Base-by-base conservation (phyloP, 2,113 vertebrate species). In the Ceuthmochares aereus region DNA sequence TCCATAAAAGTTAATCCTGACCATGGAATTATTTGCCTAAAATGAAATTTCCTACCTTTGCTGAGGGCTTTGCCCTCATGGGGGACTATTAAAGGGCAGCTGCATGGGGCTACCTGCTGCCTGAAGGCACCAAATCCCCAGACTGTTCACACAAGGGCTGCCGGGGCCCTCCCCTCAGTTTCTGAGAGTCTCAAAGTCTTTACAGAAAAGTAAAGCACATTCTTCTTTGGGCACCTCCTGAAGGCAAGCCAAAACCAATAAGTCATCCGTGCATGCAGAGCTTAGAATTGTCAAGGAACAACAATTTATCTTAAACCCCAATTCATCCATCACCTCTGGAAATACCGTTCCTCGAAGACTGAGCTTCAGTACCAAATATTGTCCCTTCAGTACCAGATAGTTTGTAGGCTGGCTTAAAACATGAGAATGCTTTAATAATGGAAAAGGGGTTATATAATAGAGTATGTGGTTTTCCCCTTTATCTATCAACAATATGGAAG, bases 1-100 rank as follows among this genome's bases (percentile, higher is more conserved):
- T 95, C 95, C 73, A 78, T 96, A 95, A 97, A 95, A 95, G 60
- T 91, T 95, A 95, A 93, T 95, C 73, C 43, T 0, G 0, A 84
- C 64, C 84, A 47, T 60, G 43, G 93, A 93, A 96, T 91, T 92
- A 75, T 68, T 95, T 78, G 64, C 80, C 93, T 93, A 36, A 87
- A 70, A 42, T 9, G 2, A 95, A 96, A 92, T 95, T 95, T 87
- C 93, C 60, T 89, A 76, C 59, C 47, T 84, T 82, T 89, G 69
- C 84, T 29, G 32, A 63, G 60, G 64, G 52, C 32, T 81, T 75
- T 87, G 69, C 52, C 51, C 64, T 75, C 32, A 43, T 89, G 68
- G 43, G 76, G 52, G 84, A 59, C 17, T 9, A 79, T 80, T 92
- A 86, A 83, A 74, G 37, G 89, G 86, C 84, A 77, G 64, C 86